These are phyloP conservation scores for Charadrius vociferus DNA, from an alignment of 2,113 vertebrate genomes.

Conservation along the genomic window DNA sequence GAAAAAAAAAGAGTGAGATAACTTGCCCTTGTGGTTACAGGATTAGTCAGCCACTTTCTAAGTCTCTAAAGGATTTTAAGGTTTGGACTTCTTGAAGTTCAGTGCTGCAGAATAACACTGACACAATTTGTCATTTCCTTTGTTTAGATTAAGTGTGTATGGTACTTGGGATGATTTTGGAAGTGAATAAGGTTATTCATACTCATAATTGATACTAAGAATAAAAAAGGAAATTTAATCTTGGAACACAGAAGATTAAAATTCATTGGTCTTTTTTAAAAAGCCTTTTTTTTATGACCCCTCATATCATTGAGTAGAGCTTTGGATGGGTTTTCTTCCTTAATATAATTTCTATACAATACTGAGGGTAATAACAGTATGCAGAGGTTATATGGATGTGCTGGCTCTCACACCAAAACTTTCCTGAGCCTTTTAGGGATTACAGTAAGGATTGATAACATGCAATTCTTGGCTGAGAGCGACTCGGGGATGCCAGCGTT, in stretches of 20 bases:
- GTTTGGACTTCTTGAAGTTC: slow-evolving; percentile 19
- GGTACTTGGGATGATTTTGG: background rate
- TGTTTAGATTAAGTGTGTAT: background rate
- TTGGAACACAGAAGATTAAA: background rate
- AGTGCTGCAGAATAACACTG: background rate
- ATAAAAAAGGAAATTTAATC: slow-evolving; percentile 6
- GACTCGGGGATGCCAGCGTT: background rate
- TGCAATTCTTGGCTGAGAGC: background rate
- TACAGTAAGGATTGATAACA: background rate
- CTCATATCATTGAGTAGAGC: background rate
- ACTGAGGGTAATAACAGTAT: background rate
- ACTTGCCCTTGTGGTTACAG: slow-evolving; percentile 23
- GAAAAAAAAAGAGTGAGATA: background rate
- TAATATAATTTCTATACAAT: background rate
- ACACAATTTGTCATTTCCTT: slow-evolving; percentile 18
- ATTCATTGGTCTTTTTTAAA: background rate
- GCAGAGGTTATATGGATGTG: background rate
- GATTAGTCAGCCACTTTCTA: slow-evolving; percentile 39
- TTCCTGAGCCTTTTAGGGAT: background rate
- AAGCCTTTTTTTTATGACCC: background rate
- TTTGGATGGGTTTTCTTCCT: background rate
- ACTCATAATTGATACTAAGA: background rate
- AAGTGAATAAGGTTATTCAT: background rate
- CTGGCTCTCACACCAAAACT: background rate
- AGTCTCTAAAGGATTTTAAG: slow-evolving; percentile 11